Evolutionary conservation across 1,140 invertebrate genomes (phyloP), one percentile per base, ranked within the genome.

Genomic region (Zaprionus capensis): DNA sequence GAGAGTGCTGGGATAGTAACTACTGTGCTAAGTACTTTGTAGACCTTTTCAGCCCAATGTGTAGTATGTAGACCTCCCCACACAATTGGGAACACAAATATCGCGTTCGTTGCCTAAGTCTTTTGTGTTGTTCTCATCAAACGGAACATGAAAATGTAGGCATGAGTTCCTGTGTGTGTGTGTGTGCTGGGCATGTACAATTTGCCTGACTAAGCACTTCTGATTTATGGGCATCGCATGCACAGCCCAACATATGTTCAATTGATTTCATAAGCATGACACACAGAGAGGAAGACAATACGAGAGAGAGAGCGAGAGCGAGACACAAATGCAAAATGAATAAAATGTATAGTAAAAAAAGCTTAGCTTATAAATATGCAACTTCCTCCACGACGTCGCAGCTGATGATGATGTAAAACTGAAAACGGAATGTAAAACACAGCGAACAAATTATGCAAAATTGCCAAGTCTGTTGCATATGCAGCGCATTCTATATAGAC

Each of bases 241-340:
- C 46, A 58, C 46, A 58, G 63, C 34, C 61, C 77, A 88, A 90
- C 84, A 88, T 84, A 90, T 88, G 81, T 81, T 88, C 81, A 88
- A 88, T 84, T 84, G 84, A 88, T 87, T 87, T 88, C 84, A 88
- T 90, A 88, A 88, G 69, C 84, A 84, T 88, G 84, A 88, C 84
- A 87, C 36, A 51, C 17, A 51, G 9, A 5, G 20, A 41, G 46
- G 59, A 46, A 71, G 53, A 55, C 31, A 34, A 34, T 34, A 4
- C 31, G 3, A 5, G 20, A 34, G 36, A 51, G 0, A 2, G n/a
- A 41, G 46, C 12, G 9, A 2, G 20, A 41, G 56, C 51, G 36
- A 70, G 51, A 55, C 9, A 57, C 26, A 12, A 12, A 36, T 41
- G 2, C 36, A 53, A 28, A 64, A 34, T 14, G 24, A 68, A 63